phyloP scores from a whole-genome alignment of 2,113 vertebrate genomes.

The Elaphurus davidianus region DNA sequence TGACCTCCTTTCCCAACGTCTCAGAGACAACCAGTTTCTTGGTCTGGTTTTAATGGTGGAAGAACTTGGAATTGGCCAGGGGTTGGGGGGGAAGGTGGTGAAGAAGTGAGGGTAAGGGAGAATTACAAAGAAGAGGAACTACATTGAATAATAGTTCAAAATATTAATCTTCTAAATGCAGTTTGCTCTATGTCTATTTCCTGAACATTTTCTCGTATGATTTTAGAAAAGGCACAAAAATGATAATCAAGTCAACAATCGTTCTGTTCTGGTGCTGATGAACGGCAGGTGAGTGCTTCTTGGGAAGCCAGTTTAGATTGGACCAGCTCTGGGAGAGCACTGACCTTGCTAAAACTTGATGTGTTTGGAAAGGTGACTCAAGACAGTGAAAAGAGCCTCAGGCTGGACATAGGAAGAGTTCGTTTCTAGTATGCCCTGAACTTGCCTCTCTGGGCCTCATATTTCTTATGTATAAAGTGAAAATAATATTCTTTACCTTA shows the following conservation, averaged over 20 bases:
- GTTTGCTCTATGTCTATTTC: not conserved
- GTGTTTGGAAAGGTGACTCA: not conserved
- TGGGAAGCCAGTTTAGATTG: not conserved
- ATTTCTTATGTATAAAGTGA: constrained; percentile 19
- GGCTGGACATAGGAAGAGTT: not conserved
- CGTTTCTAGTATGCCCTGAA: not conserved
- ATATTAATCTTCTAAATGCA: constrained; percentile 1
- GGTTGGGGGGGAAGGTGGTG: not conserved
- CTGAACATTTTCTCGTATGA: constrained; percentile 56
- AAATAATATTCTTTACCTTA: not conserved
- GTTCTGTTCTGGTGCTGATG: constrained; percentile 86
- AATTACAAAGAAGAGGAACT: not conserved
- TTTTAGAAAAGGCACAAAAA: constrained; percentile 92
- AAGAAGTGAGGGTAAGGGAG: not conserved
- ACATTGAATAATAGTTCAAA: constrained; percentile 25
- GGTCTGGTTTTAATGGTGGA: not conserved
- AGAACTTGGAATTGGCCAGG: not conserved
- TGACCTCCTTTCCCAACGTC: not conserved
- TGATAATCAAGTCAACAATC: constrained; percentile 95
- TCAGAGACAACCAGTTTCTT: not conserved
- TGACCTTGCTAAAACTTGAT: not conserved
- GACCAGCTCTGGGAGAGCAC: not conserved
- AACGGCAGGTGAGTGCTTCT: constrained; percentile 87
- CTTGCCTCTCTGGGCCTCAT: not conserved
- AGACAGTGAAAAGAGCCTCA: not conserved